Base-by-base conservation (phyloP, 2,113 vertebrate species). In the Chionomys nivalis region DNA sequence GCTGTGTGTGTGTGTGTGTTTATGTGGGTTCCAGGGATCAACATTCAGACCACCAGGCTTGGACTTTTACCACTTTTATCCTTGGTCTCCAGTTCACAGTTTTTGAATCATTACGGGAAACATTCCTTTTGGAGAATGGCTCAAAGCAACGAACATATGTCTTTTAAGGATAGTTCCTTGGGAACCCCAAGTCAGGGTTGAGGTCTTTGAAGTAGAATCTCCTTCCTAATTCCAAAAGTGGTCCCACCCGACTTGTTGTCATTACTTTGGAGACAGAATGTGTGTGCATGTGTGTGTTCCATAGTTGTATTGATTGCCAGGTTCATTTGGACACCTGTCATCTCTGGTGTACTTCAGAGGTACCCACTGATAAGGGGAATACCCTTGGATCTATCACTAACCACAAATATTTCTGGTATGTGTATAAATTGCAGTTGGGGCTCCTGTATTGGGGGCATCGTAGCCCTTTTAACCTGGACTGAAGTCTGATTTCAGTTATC, bases 301-400 rank as follows among this genome's bases (percentile, higher is more conserved):
- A 1, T 42, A 21, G 42, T 72, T 39, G 17, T 19, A 31, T 9
- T 14, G n/a, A 33, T 73, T 39, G 28, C 1, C 9, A 26, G 44
- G 75, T 12, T 1, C 9, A 0, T 44, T 36, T 42, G 55, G 42
- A 31, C 33, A 36, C 68, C 63, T 85, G 23, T n/a, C 11, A 42
- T 21, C 79, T 89, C 63, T 61, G 14, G 68, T 75, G 39, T 44
- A 26, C 3, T 2, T 58, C 4, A 42, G 52, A 33, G 63, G 7
- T 9, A 33, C 3, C 28, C 4, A 23, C 68, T 12, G 11, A 36
- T 0, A 91, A 9, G 0, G 33, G 58, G 8, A 2, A 4, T 19
- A 77, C 52, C 21, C 7, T 63, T 16, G 31, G 73, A 24, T 70
- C 11, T 49, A 68, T 47, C 42, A 11, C 49, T 44, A 72, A 44